These are phyloP conservation scores for Mactromeris polynyma DNA, from an alignment of 2,888 invertebrate species.

Conservation along the genomic window DNA sequence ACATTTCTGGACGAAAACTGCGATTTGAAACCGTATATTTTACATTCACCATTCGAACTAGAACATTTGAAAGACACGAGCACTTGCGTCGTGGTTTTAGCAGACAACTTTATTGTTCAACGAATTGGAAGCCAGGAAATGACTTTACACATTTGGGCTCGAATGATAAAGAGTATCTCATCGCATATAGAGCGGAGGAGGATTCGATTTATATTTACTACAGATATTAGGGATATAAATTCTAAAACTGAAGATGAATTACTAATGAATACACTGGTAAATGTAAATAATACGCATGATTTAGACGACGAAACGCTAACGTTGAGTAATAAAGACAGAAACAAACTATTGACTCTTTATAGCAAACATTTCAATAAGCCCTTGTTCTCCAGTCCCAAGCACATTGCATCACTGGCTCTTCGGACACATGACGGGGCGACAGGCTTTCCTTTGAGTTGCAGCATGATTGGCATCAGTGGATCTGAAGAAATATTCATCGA, in stretches of 20 bases:
- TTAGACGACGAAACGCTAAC: not conserved
- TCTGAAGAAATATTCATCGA: not conserved
- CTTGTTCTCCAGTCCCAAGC: not conserved
- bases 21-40: conserved; percentile 27
- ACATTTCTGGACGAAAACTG: conserved; percentile 1
- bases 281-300: not conserved
- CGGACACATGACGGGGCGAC: not conserved
- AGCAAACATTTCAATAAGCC: conserved; percentile 20
- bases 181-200: conserved; percentile 23
- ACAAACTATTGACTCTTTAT: conserved; percentile 23
- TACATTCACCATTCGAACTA: conserved; percentile 28
- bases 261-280: not conserved
- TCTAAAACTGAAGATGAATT: not conserved
- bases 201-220: conserved; percentile 17
- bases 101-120: conserved; percentile 51
- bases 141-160: conserved; percentile 14
- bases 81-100: conserved; percentile 26
- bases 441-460: conserved; percentile 21
- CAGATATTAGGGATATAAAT: not conserved
- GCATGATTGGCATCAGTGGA: conserved; percentile 21
- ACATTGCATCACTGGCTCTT: not conserved
- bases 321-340: conserved; percentile 21
- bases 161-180: conserved; percentile 21
- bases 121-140: not conserved
- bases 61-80: conserved; percentile 11